Evolutionary conservation across 2,113 vertebrate genomes (phyloP).

Genomic region (Mustelus asterias): DNA sequence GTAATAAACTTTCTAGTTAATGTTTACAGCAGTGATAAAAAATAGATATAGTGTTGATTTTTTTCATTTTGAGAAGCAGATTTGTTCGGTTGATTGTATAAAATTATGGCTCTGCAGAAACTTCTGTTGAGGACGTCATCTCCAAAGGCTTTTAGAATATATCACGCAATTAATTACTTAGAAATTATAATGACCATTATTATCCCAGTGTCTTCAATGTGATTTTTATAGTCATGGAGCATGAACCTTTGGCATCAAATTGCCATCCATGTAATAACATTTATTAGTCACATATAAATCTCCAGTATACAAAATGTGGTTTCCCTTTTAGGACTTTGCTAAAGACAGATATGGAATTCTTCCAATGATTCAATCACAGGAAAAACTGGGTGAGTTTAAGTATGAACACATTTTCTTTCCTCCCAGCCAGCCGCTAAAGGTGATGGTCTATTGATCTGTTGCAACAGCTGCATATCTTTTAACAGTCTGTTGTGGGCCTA

Average conservation of each 20-base stretch:
- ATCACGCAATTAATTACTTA: background rate
- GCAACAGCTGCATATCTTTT: background rate
- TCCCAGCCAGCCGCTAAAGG: no score
- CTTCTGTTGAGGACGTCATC: background rate
- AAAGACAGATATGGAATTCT: conserved; percentile 85
- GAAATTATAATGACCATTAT: background rate
- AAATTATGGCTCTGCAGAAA: background rate
- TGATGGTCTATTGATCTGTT: background rate
- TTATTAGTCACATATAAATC: background rate
- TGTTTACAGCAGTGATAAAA: background rate
- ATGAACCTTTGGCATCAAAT: background rate
- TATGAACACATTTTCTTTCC: background rate
- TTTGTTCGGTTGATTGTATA: background rate
- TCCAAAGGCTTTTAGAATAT: background rate
- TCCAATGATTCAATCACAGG: conserved; percentile 84
- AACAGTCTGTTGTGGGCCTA: background rate
- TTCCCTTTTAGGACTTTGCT: conserved; percentile 79
- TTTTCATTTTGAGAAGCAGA: background rate
- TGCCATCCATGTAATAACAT: background rate
- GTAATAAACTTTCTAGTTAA: background rate
- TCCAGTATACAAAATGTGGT: conserved; percentile 8
- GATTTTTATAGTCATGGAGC: background rate
- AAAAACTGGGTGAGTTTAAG: conserved; percentile 83
- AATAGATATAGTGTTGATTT: background rate
- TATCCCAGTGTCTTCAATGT: background rate